These are phyloP conservation scores for Alitta virens DNA, from an alignment of 2,888 invertebrate genomes.

Conservation along the genomic window DNA sequence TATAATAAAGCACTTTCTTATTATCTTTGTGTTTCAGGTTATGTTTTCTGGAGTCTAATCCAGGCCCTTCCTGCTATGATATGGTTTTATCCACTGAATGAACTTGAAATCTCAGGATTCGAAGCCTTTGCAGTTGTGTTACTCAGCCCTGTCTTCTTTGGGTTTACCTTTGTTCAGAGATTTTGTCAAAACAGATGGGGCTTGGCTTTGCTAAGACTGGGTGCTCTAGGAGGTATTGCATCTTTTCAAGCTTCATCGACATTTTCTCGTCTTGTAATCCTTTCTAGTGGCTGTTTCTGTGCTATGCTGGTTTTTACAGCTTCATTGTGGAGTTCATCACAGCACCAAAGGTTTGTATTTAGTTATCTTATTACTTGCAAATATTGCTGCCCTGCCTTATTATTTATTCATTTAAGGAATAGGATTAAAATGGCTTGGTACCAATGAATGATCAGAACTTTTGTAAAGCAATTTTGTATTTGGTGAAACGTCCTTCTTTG, in stretches of 20 bases:
- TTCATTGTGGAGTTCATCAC: constrained; percentile 41
- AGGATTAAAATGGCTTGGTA: no score
- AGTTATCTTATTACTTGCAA: no score
- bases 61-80: constrained; percentile 56
- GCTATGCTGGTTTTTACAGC: constrained; percentile 46
- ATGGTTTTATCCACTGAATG: constrained; percentile 58
- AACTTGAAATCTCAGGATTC: constrained; percentile 56
- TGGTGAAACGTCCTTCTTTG: no score
- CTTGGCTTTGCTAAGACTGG: constrained; percentile 38
- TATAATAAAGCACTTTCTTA: no score
- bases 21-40: constrained; percentile 49
- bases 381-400: no score
- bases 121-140: constrained; percentile 51
- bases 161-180: constrained; percentile 10
- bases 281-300: constrained; percentile 46
- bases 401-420: no score
- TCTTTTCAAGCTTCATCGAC: constrained; percentile 54
- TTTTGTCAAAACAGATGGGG: constrained; percentile 33
- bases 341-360: constrained; percentile 37
- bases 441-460: no score
- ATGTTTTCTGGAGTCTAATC: constrained; percentile 55
- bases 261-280: constrained; percentile 41
- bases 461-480: no score
- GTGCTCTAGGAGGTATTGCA: constrained; percentile 39
- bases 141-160: constrained; percentile 44